A percentile compares a stretch with the other conserved stretches of the same genome.
phyloP scores from a whole-genome alignment of 2,113 vertebrate genomes.

The Podarcis raffonei region DNA sequence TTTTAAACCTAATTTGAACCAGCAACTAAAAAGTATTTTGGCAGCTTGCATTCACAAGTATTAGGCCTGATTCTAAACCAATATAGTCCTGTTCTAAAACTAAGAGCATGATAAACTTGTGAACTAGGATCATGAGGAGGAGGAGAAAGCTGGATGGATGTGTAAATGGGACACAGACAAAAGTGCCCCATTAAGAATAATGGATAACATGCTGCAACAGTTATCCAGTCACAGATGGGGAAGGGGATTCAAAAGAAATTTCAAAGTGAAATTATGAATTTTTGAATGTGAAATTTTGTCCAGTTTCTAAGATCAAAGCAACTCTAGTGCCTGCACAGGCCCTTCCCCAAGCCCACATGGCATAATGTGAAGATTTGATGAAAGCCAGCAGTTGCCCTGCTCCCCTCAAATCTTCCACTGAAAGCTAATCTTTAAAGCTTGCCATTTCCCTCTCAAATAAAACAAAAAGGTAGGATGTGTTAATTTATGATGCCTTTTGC shows the following conservation, averaged over 20 bases:
- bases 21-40: not conserved
- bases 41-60: not conserved
- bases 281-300: not conserved
- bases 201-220: not conserved
- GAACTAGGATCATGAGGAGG: not conserved
- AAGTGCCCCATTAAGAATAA: not conserved
- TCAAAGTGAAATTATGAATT: not conserved
- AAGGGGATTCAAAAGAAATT: not conserved
- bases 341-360: not conserved
- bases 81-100: not conserved
- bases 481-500: slow-evolving; percentile 56
- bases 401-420: not conserved
- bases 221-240: not conserved
- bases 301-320: not conserved
- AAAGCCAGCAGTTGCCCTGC: not conserved
- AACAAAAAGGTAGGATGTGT: slow-evolving; percentile 24
- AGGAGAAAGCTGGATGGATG: not conserved
- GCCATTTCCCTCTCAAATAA: slow-evolving; percentile 36
- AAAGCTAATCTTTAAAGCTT: slow-evolving; percentile 14
- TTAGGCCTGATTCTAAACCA: not conserved
- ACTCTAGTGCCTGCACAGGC: not conserved
- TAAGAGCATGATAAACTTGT: not conserved
- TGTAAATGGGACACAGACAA: not conserved
- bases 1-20: not conserved
- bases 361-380: not conserved